Evolutionary conservation across 1,140 invertebrate species (phyloP).

Genomic region (Periplaneta americana): DNA sequence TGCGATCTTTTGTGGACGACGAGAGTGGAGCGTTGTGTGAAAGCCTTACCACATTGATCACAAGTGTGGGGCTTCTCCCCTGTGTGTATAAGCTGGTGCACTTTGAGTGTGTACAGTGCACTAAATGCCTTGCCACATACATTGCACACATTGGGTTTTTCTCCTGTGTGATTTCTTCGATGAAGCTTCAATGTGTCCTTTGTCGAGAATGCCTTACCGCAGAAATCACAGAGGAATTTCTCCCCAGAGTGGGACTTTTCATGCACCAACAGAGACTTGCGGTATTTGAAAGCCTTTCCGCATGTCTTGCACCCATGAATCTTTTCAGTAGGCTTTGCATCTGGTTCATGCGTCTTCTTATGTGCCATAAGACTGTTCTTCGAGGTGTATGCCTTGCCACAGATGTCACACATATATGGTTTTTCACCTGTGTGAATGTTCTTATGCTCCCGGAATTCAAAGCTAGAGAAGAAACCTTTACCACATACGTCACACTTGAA

Average conservation of each 20-base stretch:
- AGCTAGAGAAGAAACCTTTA: slow-evolving; percentile 60
- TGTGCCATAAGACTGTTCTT: slow-evolving; percentile 39
- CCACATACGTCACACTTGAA: slow-evolving; percentile 57
- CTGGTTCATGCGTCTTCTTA: slow-evolving; percentile 47
- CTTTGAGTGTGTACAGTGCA: slow-evolving; percentile 7
- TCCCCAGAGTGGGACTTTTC: slow-evolving; percentile 51
- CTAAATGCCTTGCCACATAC: slow-evolving; percentile 50
- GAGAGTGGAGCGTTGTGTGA: slow-evolving; percentile 70
- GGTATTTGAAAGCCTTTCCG: slow-evolving; percentile 31
- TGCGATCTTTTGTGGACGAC: slow-evolving; percentile 71
- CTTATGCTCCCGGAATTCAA: slow-evolving; percentile 48
- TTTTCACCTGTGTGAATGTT: slow-evolving; percentile 27
- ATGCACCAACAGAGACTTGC: slow-evolving; percentile 31
- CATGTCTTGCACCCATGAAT: slow-evolving; percentile 40
- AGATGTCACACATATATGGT: slow-evolving; percentile 15
- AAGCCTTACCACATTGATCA: slow-evolving; percentile 57
- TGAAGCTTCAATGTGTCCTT: slow-evolving; percentile 40
- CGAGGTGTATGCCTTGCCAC: slow-evolving; percentile 20
- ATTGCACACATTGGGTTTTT: slow-evolving; percentile 61
- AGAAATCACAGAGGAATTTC: slow-evolving; percentile 38
- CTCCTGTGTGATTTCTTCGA: slow-evolving; percentile 63
- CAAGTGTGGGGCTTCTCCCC: slow-evolving; percentile 47
- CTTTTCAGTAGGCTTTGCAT: slow-evolving; percentile 43
- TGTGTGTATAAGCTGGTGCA: slow-evolving; percentile 24
- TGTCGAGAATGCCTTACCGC: slow-evolving; percentile 16